A percentile compares a stretch with the other conserved stretches of the same genome.
Conservation (phyloP, 2,888 invertebrate genomes). For the Deroplatys truncata region DNA sequence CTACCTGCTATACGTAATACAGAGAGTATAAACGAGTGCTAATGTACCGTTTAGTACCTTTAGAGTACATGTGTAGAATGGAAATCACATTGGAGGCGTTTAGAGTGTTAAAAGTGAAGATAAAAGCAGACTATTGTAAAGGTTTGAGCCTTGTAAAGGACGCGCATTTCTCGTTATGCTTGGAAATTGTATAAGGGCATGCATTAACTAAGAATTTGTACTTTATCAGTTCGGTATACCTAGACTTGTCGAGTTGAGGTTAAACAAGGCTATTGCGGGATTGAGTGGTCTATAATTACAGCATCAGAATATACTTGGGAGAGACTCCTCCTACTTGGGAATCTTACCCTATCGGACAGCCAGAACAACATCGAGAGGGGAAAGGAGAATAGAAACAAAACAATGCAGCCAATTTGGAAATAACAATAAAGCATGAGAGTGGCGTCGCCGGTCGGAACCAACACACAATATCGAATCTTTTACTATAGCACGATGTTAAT, state of each 20-base stretch:
- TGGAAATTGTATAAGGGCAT: neutral
- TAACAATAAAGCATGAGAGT: constrained; percentile 7
- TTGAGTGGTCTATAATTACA: neutral
- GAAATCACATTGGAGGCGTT: too few species aligned
- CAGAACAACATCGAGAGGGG: neutral
- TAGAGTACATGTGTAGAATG: too few species aligned
- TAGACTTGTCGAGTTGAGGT: neutral
- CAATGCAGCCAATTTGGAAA: constrained; percentile 9
- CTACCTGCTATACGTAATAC: too few species aligned
- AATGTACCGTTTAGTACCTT: too few species aligned
- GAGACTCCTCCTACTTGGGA: neutral
- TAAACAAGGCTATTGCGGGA: neutral
- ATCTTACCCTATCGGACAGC: neutral
- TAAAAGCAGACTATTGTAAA: too few species aligned
- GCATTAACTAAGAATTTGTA: neutral
- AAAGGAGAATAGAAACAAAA: neutral
- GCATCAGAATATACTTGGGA: neutral
- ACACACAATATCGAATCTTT: neutral
- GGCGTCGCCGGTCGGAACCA: neutral
- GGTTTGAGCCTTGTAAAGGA: neutral
- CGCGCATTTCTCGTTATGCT: neutral
- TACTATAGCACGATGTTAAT: constrained; percentile 2
- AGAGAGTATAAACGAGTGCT: too few species aligned
- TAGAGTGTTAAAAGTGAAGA: too few species aligned
- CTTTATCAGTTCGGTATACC: neutral